Conservation (phyloP, 2,888 invertebrate species). For the Acanthacorydalis orientalis region DNA sequence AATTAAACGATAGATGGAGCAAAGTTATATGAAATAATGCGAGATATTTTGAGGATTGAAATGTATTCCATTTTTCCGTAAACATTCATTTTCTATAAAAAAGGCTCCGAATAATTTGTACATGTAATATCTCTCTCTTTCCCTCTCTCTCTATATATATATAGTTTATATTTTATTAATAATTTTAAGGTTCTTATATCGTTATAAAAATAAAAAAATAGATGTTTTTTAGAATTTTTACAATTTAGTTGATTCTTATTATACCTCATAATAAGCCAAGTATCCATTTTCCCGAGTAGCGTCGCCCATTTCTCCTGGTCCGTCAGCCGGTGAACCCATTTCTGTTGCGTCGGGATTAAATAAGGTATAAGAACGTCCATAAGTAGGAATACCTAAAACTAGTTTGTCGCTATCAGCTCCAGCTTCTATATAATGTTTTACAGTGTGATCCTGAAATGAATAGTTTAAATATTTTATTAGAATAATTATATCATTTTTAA, state of each 20-base stretch:
- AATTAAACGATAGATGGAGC: too few species aligned
- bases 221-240: neutral
- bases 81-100: too few species aligned
- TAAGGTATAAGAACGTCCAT: conserved; percentile 78
- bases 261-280: conserved; percentile 79
- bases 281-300: conserved; percentile 87
- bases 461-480: too few species aligned
- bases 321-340: conserved; percentile 77
- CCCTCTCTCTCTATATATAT: too few species aligned
- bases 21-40: too few species aligned
- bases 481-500: too few species aligned
- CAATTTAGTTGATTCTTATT: conserved; percentile 5
- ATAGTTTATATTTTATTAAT: too few species aligned
- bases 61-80: too few species aligned
- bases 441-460: conserved; percentile 60
- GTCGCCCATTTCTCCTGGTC: conserved; percentile 80
- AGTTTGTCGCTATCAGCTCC: conserved; percentile 68
- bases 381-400: conserved; percentile 75
- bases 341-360: conserved; percentile 72
- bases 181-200: neutral
- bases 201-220: neutral
- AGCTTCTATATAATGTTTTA: conserved; percentile 61
- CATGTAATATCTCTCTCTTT: too few species aligned
- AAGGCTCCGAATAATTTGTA: too few species aligned
- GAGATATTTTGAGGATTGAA: too few species aligned